Percentiles rank a stretch among this genome's conserved stretches.
Evolutionary conservation across 2,888 invertebrate species (phyloP).

Genomic region (Latheticus oryzae): DNA sequence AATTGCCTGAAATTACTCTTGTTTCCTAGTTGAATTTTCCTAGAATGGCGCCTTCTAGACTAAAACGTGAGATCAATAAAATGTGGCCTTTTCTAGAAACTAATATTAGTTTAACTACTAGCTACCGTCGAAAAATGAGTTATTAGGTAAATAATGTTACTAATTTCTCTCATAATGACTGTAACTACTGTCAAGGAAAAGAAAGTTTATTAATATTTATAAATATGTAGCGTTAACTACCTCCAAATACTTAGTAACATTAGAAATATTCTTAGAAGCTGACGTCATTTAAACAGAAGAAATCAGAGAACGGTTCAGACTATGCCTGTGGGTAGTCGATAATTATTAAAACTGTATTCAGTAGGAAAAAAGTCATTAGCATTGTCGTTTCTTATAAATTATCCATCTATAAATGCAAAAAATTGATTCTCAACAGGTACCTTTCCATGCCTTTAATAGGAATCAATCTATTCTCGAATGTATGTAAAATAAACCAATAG

Average conservation of each 20-base stretch:
- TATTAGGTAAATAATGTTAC: constrained; percentile 6
- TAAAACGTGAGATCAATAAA: constrained; percentile 23
- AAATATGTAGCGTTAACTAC: constrained; percentile 23
- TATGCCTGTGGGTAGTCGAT: constrained; percentile 30
- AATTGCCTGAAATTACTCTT: too few relatives aligned
- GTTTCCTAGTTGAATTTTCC: constrained; percentile 4
- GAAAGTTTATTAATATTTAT: constrained; percentile 38
- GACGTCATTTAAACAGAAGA: constrained; percentile 42
- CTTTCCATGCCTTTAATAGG: constrained; percentile 28
- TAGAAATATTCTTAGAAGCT: constrained; percentile 40
- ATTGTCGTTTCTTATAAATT: constrained; percentile 31
- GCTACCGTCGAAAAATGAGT: constrained; percentile 3
- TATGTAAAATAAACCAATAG: constrained; percentile 10
- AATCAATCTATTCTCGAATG: constrained; percentile 16
- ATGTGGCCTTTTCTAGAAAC: constrained; percentile 15
- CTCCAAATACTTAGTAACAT: constrained; percentile 34
- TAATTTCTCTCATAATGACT: constrained; percentile 25
- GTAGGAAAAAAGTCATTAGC: constrained; percentile 38
- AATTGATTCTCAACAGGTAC: constrained; percentile 2
- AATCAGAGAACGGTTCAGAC: constrained; percentile 34
- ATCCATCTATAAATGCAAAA: constrained; percentile 10
- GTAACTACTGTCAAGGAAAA: constrained; percentile 27
- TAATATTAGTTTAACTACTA: neutral
- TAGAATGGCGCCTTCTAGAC: constrained; percentile 25
- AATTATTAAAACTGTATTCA: constrained; percentile 36